Base-by-base conservation (phyloP, 2,888 invertebrate genomes). In the Heliconius erato region DNA sequence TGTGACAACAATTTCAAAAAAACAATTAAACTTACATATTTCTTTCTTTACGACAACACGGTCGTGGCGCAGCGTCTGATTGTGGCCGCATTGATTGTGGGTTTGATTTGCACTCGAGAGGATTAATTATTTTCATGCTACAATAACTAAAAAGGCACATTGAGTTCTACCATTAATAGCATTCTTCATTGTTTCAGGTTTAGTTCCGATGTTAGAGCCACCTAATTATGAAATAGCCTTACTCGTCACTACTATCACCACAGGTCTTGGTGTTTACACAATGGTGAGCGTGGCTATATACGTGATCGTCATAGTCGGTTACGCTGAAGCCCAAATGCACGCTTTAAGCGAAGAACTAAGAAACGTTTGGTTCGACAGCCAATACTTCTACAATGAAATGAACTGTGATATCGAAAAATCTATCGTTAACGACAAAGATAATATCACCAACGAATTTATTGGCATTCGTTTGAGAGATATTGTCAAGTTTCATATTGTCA, bases 211-310 rank as follows among this genome's bases (percentile, higher is more conserved):
- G 88, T 84, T 86, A 11, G 89, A 91, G 78, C 87, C 91, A 6
- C 93, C 93, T 0, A 91, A 92, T 85, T 93, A 89, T 79, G 92
- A 93, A 84, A 87, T 92, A 78, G 90, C 90, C 0, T 86, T 86
- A 23, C 44, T 85, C 4, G 7, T 90, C 3, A 86, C 85, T 59
- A 69, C 82, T 1, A 71, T 86, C 0, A 86, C 86, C 5, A 86
- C 90, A 0, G 79, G 85, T 4, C 89, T 90, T 68, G 86, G 88
- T 0, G 88, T 88, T 40, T 91, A 89, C 72, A 80, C 87, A 0
- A 88, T 90, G 1, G 89, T 90, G 2, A 91, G 88, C 80, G 87
- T 91, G 14, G 89, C 90, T 2, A 88, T 86, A 0, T 89, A 92
- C 54, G 85, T 92, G 5, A 90, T 93, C 4, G 86, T 92, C 59